Conservation (phyloP, 2,888 invertebrate species). For the Pterostichus madidus region DNA sequence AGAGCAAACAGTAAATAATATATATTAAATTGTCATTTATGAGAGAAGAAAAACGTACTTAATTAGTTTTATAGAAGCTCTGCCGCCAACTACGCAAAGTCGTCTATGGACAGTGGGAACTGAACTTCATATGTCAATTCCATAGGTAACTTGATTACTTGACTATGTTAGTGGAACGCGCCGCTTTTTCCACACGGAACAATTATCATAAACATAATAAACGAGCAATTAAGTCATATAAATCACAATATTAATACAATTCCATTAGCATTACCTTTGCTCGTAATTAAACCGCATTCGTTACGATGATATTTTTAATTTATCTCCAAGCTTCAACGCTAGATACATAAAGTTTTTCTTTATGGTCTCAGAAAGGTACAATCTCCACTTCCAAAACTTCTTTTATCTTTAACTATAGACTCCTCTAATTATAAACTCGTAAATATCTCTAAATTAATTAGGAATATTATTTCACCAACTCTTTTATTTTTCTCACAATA, state of each 20-base stretch:
- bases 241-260: slow-evolving; percentile 58
- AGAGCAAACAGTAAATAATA: slow-evolving; percentile 36
- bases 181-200: slow-evolving; percentile 40
- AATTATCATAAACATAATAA: slow-evolving; percentile 59
- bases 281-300: slow-evolving; percentile 54
- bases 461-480: slow-evolving; percentile 10
- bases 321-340: slow-evolving; percentile 11
- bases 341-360: slow-evolving; percentile 7
- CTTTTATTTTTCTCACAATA: slow-evolving; percentile 4
- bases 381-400: neutral
- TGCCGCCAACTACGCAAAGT: slow-evolving; percentile 29
- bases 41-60: slow-evolving; percentile 26
- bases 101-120: slow-evolving; percentile 18
- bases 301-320: slow-evolving; percentile 51
- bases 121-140: slow-evolving; percentile 48
- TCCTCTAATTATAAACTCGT: slow-evolving; percentile 42
- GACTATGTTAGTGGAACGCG: slow-evolving; percentile 14
- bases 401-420: neutral
- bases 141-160: slow-evolving; percentile 35
- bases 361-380: neutral
- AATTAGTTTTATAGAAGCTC: slow-evolving; percentile 14
- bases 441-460: slow-evolving; percentile 41
- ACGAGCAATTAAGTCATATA: slow-evolving; percentile 58
- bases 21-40: slow-evolving; percentile 49
- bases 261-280: slow-evolving; percentile 55